A percentile compares a stretch with the other conserved stretches of the same genome.
Evolutionary conservation across 2,888 invertebrate genomes (phyloP).

Genomic region (Pristionchus entomophagus): DNA sequence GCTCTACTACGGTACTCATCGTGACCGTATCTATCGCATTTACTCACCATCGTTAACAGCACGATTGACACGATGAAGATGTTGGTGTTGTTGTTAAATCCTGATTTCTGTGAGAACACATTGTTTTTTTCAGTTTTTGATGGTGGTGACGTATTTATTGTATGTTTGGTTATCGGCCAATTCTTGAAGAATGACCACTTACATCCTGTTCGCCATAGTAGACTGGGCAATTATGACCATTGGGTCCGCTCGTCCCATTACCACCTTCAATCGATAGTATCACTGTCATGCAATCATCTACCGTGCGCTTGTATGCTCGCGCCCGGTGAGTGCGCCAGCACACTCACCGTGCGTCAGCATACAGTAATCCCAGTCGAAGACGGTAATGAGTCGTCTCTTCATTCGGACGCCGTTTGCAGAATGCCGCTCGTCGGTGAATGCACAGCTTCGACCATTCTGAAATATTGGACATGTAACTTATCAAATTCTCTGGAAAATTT

Average conservation of each 20-base stretch:
- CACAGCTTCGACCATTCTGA: background rate
- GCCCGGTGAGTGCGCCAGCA: no score
- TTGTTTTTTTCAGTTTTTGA: background rate
- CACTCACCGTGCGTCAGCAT: background rate
- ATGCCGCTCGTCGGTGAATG: background rate
- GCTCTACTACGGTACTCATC: background rate
- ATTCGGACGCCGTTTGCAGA: no score
- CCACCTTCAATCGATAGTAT: background rate
- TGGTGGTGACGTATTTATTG: background rate
- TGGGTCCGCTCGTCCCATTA: background rate
- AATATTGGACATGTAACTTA: background rate
- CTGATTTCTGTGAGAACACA: background rate
- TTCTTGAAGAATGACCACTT: background rate
- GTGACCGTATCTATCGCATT: background rate
- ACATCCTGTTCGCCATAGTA: background rate
- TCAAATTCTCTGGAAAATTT: no score
- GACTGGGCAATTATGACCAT: background rate
- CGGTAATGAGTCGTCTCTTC: background rate
- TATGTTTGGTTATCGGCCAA: no score
- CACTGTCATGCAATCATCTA: background rate
- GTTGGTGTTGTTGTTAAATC: background rate
- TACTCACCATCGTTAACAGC: background rate
- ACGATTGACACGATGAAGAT: background rate
- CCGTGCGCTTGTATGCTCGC: no score
- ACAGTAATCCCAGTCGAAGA: conserved; percentile 36